Conservation (phyloP, 2,888 invertebrate species). For the Lasioglossum malachurum region DNA sequence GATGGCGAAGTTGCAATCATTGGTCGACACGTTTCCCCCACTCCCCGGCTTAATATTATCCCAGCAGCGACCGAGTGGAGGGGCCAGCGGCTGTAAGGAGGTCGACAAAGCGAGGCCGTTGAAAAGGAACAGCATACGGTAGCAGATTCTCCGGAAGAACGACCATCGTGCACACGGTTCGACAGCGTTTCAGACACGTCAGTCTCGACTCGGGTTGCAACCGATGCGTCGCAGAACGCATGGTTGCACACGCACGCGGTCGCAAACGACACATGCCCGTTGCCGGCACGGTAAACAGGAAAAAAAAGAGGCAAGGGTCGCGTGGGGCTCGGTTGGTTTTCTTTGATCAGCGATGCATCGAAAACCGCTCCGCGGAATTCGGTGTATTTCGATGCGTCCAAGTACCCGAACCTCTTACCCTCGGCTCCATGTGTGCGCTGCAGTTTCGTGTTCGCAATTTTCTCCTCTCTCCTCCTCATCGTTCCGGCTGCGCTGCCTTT, state of each 20-base stretch:
- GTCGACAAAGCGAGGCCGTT: neutral
- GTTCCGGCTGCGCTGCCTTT: neutral
- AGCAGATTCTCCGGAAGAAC: conserved; percentile 21
- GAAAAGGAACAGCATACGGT: neutral
- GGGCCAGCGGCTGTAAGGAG: neutral
- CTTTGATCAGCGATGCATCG: conserved; percentile 70
- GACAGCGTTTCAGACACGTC: conserved; percentile 1
- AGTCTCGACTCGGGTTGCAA: conserved; percentile 26
- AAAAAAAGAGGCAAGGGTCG: conserved; percentile 43
- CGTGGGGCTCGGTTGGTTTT: conserved; percentile 25
- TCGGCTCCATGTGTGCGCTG: conserved; percentile 20
- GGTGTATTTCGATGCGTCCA: conserved; percentile 54
- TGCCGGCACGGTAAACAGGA: neutral
- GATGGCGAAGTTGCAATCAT: too few species aligned
- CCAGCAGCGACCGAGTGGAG: neutral
- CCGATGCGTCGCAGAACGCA: conserved; percentile 47
- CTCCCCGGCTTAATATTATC: neutral
- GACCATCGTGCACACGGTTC: conserved; percentile 24
- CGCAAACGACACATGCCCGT: conserved; percentile 29
- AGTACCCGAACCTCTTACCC: conserved; percentile 22
- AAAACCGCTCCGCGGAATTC: conserved; percentile 54
- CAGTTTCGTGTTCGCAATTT: conserved; percentile 16
- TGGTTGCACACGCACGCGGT: conserved; percentile 29
- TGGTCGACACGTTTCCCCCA: neutral
- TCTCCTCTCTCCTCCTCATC: neutral